These are phyloP conservation scores for Scaptomyza reducta DNA, from an alignment of 2,888 invertebrate genomes.

Conservation along the genomic window DNA sequence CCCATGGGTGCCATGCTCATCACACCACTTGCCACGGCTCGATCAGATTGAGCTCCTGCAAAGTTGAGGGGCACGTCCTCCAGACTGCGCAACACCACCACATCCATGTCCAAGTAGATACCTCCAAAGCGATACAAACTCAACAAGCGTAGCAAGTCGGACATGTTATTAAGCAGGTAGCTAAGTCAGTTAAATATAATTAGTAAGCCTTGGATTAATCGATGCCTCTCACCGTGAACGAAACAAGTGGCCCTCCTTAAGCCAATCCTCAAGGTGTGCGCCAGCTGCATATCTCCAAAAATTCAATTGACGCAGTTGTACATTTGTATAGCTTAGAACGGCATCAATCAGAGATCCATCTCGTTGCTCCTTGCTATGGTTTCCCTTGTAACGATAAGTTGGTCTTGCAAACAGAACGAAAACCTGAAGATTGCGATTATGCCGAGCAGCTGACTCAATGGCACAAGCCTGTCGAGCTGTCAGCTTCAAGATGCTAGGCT, in stretches of 20 bases:
- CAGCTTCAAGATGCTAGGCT: background rate
- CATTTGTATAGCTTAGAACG: slow-evolving; percentile 76
- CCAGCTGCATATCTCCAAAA: slow-evolving; percentile 77
- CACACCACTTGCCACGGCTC: slow-evolving; percentile 88
- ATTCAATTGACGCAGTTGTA: slow-evolving; percentile 79
- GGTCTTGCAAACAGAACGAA: slow-evolving; percentile 80
- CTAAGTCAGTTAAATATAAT: slow-evolving; percentile 36
- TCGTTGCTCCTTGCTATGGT: slow-evolving; percentile 9
- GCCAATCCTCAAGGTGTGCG: slow-evolving; percentile 80
- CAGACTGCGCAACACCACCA: slow-evolving; percentile 86
- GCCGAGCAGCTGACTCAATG: slow-evolving; percentile 70
- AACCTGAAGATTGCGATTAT: slow-evolving; percentile 75
- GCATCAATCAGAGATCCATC: slow-evolving; percentile 59
- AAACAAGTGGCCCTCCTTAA: slow-evolving; percentile 73
- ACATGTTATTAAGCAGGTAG: slow-evolving; percentile 72
- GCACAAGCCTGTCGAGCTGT: background rate
- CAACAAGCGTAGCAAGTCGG: slow-evolving; percentile 80
- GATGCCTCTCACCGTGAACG: slow-evolving; percentile 58
- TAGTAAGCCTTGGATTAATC: slow-evolving; percentile 86
- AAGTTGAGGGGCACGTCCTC: slow-evolving; percentile 85
- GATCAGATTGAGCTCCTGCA: slow-evolving; percentile 87
- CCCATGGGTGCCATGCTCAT: slow-evolving; percentile 86
- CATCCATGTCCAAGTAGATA: slow-evolving; percentile 90
- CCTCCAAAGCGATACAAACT: slow-evolving; percentile 90
- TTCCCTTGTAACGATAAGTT: slow-evolving; percentile 49